phyloP scores from a whole-genome alignment of 2,888 invertebrate genomes.

The Chaetoderma sp. region DNA sequence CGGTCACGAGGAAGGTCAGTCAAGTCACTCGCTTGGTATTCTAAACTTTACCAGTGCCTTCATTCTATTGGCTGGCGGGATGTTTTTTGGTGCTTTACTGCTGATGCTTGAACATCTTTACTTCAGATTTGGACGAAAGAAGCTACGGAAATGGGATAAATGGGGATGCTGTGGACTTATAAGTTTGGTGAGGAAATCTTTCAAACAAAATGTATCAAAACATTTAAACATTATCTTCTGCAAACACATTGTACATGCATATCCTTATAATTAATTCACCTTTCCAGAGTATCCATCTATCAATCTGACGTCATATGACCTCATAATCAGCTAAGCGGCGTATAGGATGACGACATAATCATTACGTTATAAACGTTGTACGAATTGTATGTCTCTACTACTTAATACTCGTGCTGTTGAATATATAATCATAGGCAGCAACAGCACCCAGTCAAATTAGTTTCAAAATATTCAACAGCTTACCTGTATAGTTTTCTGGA shows the following conservation, averaged over 20 bases:
- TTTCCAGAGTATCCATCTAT: neutral
- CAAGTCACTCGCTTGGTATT: constrained; percentile 71
- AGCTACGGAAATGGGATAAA: constrained; percentile 74
- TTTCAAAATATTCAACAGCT: too few species aligned
- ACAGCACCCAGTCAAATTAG: too few species aligned
- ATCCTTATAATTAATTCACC: neutral
- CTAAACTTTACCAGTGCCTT: constrained; percentile 97
- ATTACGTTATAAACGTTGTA: too few species aligned
- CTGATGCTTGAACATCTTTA: constrained; percentile 93
- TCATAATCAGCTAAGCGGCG: neutral
- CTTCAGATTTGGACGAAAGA: constrained; percentile 80
- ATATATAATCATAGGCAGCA: too few species aligned
- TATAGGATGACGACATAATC: too few species aligned
- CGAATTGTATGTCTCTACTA: too few species aligned
- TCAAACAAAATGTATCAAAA: too few species aligned
- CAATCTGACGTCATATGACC: neutral
- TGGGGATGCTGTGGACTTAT: constrained; percentile 95
- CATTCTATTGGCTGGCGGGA: constrained; percentile 93
- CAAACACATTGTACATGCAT: too few species aligned
- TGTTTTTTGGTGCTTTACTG: constrained; percentile 88
- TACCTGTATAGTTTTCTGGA: too few species aligned
- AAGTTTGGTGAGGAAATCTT: constrained; percentile 81
- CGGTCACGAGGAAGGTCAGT: constrained; percentile 85
- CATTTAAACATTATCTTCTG: too few species aligned
- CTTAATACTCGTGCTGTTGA: too few species aligned